A percentile compares a stretch with the other conserved stretches of the same genome.
These are phyloP conservation scores for Gallinago solitaria DNA, from an alignment of 2,797 vertebrate genomes.

Conservation along the genomic window DNA sequence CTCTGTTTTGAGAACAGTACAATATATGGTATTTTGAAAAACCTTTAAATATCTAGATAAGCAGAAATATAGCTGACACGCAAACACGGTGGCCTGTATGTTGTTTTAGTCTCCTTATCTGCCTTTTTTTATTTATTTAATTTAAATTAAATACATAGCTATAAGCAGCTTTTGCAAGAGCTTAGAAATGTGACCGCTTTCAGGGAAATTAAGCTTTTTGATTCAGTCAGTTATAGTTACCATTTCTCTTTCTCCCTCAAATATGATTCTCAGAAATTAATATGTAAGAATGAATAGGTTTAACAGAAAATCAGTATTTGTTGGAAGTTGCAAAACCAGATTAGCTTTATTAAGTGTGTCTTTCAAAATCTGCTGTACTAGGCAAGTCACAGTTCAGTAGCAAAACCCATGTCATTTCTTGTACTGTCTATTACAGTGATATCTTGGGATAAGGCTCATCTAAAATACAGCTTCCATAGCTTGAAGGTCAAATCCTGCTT, in stretches of 20 bases:
- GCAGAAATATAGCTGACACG: background rate
- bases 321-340: background rate
- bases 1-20: background rate
- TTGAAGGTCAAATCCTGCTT: background rate
- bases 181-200: background rate
- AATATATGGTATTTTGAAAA: background rate
- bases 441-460: background rate
- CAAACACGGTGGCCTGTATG: background rate
- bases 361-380: background rate
- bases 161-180: conserved; percentile 4
- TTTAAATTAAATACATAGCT: background rate
- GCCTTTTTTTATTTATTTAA: background rate
- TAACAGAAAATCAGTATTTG: background rate
- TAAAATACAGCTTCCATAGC: background rate
- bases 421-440: background rate
- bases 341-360: background rate
- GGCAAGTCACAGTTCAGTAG: background rate
- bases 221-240: background rate
- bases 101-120: background rate
- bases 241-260: background rate
- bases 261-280: background rate
- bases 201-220: background rate
- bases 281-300: background rate
- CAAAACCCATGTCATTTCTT: background rate
- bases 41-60: background rate